These are phyloP conservation scores for Seira ritae DNA, from an alignment of 2,888 invertebrate genomes.

Conservation along the genomic window DNA sequence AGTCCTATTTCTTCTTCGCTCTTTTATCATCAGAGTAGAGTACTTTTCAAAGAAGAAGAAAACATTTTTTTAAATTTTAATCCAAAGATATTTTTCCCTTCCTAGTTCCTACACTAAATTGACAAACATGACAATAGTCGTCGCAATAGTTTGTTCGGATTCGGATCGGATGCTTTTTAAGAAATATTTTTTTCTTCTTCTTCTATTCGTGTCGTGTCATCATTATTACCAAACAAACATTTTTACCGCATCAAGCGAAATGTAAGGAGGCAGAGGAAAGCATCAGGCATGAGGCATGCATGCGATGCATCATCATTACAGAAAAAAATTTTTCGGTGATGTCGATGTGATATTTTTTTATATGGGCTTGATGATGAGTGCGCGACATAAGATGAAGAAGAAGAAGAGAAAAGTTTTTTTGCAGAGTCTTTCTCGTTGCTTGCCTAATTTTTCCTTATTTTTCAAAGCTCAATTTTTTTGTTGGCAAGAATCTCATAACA, in stretches of 20 bases:
- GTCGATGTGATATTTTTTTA: too few relatives aligned
- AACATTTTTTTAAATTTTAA: constrained; percentile 11
- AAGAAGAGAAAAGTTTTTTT: too few relatives aligned
- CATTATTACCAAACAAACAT: constrained; percentile 28
- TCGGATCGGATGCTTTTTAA: background rate
- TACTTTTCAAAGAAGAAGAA: background rate
- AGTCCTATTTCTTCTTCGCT: constrained; percentile 22
- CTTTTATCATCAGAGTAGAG: constrained; percentile 27
- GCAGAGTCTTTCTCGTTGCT: too few relatives aligned
- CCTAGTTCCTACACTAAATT: too few relatives aligned
- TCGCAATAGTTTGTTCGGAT: constrained; percentile 4
- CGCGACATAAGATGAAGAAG: too few relatives aligned
- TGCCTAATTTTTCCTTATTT: too few relatives aligned
- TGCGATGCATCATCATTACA: constrained; percentile 37
- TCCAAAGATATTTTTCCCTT: constrained; percentile 10
- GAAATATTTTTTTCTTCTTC: background rate
- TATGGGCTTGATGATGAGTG: too few relatives aligned
- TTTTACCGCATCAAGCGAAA: constrained; percentile 19
- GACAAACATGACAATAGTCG: constrained; percentile 58
- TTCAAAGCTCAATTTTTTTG: constrained; percentile 26
- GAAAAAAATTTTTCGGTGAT: too few relatives aligned
- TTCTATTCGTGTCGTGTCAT: constrained; percentile 14
- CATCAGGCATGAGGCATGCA: constrained; percentile 24
- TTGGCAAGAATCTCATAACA: constrained; percentile 57
- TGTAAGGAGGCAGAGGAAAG: background rate